Evolutionary conservation across 2,888 invertebrate genomes (phyloP).

Genomic region (Drosophila gaucha): DNA sequence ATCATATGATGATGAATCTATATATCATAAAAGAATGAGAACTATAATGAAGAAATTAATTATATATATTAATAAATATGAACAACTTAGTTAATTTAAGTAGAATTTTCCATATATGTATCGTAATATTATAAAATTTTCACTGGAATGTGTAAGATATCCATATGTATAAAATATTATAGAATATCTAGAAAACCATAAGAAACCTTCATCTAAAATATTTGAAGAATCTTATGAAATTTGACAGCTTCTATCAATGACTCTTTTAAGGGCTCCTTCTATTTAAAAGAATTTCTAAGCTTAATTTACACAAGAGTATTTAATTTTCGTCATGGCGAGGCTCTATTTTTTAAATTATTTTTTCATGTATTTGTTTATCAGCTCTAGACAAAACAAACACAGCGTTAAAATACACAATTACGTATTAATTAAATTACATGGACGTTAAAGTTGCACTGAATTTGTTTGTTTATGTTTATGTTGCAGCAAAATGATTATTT

Average conservation of each 20-base stretch:
- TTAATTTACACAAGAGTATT: background rate
- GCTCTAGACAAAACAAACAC: conserved; percentile 16
- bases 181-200: no score
- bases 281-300: background rate
- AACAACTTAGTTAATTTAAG: no score
- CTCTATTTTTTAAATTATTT: background rate
- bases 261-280: no score
- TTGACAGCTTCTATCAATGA: no score
- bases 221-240: no score
- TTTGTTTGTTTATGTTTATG: conserved; percentile 33
- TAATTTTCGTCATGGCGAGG: background rate
- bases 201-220: no score
- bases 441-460: conserved; percentile 17
- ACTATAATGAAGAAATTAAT: background rate
- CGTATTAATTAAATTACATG: conserved; percentile 43
- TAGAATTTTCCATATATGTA: no score
- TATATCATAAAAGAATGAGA: background rate
- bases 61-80: no score
- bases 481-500: conserved; percentile 33
- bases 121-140: no score
- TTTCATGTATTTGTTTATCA: background rate
- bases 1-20: no score
- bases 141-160: no score
- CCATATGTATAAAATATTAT: no score
- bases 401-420: conserved; percentile 26